Conservation (phyloP, 2,797 vertebrate species). For the Furcifer pardalis region DNA sequence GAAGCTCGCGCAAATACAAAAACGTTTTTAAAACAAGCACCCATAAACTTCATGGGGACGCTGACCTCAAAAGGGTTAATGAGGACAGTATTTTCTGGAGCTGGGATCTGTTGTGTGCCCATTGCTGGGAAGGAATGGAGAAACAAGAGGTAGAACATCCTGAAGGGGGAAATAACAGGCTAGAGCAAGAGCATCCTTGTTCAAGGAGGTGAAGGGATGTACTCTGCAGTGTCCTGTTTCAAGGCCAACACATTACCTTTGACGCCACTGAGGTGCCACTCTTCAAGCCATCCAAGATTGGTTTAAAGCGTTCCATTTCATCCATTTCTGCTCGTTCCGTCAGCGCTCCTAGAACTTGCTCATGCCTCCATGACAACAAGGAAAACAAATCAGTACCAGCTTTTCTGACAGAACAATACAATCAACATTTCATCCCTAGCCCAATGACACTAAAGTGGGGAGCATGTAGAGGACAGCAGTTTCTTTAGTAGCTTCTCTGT, state of each 20-base stretch:
- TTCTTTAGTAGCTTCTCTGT: background rate
- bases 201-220: background rate
- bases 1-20: background rate
- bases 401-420: background rate
- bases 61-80: background rate
- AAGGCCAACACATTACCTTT: constrained; percentile 71
- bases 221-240: background rate
- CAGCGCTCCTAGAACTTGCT: constrained; percentile 89
- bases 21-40: no score
- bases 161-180: background rate
- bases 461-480: background rate
- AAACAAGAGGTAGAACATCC: background rate
- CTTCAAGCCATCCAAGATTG: constrained; percentile 86
- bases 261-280: constrained; percentile 76
- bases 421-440: no score
- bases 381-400: constrained; percentile 3
- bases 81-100: background rate
- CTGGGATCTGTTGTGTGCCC: background rate
- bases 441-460: no score
- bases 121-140: background rate
- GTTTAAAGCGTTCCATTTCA: constrained; percentile 88
- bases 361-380: constrained; percentile 77
- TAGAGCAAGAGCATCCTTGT: background rate
- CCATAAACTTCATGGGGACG: background rate
- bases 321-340: constrained; percentile 88